phyloP scores from a whole-genome alignment of 2,113 vertebrate species.

The Speoplatyrhinus poulsoni region DNA sequence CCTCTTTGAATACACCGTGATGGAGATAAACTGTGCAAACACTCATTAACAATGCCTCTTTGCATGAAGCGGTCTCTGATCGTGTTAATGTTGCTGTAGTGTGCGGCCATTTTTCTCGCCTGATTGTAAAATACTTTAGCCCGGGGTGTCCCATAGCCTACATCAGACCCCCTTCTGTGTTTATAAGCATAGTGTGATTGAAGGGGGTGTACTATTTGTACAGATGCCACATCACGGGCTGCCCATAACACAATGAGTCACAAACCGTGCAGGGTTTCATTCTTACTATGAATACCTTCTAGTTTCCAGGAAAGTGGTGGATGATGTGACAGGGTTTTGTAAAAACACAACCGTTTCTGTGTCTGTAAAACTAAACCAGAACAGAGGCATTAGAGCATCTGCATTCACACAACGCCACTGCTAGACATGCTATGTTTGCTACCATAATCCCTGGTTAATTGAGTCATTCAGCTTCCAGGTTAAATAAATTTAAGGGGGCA shows the following conservation, averaged over 20 bases:
- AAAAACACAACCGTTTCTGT: slow-evolving; percentile 30
- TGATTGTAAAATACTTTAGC: slow-evolving; percentile 29
- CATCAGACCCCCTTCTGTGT: slow-evolving; percentile 20
- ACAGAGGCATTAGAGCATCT: slow-evolving; percentile 22
- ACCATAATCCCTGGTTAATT: slow-evolving; percentile 27
- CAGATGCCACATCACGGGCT: slow-evolving; percentile 13
- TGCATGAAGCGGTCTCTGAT: slow-evolving; percentile 62
- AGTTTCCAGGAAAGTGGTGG: slow-evolving; percentile 55
- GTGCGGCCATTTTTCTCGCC: slow-evolving; percentile 10
- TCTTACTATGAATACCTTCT: slow-evolving; percentile 31
- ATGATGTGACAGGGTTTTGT: slow-evolving; percentile 20
- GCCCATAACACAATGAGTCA: slow-evolving; percentile 12
- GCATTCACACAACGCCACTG: slow-evolving; percentile 18
- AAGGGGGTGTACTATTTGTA: slow-evolving; percentile 2
- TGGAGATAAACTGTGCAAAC: slow-evolving; percentile 54
- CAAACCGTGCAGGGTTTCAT: slow-evolving; percentile 18
- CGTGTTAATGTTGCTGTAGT: slow-evolving; percentile 42
- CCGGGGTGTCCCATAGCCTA: slow-evolving; percentile 41
- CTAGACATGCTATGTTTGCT: not conserved
- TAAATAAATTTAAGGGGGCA: slow-evolving; percentile 8
- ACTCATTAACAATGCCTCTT: slow-evolving; percentile 56
- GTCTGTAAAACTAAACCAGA: slow-evolving; percentile 7
- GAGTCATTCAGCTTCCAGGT: not conserved
- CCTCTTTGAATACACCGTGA: slow-evolving; percentile 63
- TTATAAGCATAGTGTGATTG: slow-evolving; percentile 25